Percentiles rank a stretch among this genome's conserved stretches.
Conservation (phyloP, 2,888 invertebrate species). For the Ophion costatus region DNA sequence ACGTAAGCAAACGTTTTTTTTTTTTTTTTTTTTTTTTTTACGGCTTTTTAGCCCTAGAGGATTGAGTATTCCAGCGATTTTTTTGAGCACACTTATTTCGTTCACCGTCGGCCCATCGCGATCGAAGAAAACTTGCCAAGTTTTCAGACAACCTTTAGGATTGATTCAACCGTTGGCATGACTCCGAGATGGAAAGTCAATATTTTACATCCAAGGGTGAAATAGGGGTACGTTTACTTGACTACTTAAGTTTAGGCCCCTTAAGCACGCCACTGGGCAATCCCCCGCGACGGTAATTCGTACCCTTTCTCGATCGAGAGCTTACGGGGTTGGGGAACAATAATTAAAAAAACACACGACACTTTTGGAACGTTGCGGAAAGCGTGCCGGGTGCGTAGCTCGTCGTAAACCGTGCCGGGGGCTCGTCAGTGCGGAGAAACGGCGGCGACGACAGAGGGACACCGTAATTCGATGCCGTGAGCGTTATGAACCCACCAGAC, state of each 20-base stretch:
- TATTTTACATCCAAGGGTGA: not conserved
- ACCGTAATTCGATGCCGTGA: conserved; percentile 76
- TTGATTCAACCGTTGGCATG: not conserved
- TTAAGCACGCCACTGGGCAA: conserved; percentile 6
- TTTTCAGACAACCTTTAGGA: not conserved
- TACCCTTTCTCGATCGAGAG: conserved; percentile 29
- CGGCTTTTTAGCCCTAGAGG: no score
- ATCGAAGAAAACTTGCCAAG: not conserved
- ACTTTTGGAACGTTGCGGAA: conserved; percentile 66
- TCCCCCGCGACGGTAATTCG: conserved; percentile 29
- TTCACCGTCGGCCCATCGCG: no score
- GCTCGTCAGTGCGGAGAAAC: conserved; percentile 70
- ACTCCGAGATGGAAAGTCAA: not conserved
- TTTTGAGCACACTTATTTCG: no score
- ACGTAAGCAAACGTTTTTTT: no score
- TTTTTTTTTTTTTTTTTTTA: no score
- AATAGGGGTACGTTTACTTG: not conserved
- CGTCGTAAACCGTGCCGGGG: conserved; percentile 71
- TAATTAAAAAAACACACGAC: conserved; percentile 70
- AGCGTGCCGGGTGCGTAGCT: conserved; percentile 51
- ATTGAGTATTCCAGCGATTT: no score
- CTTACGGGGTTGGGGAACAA: conserved; percentile 69
- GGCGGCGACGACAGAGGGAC: conserved; percentile 54
- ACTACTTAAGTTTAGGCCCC: conserved; percentile 9
- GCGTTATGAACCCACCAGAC: conserved; percentile 80